Base-by-base conservation (phyloP, 2,113 vertebrate species). In the Percopsis transmontana region DNA sequence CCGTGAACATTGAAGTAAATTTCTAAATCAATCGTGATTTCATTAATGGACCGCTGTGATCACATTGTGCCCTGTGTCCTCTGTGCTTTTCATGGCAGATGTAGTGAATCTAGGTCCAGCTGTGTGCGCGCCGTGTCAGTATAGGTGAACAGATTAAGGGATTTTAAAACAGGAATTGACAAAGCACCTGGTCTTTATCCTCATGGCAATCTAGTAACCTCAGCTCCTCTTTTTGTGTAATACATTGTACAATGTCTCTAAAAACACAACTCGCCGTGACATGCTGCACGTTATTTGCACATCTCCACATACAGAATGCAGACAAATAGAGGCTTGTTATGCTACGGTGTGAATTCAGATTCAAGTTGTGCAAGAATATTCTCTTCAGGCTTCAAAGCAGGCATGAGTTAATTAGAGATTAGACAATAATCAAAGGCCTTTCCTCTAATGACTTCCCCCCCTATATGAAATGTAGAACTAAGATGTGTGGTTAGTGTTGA, bases 101-200 rank as follows among this genome's bases (percentile, higher is more conserved):
- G 81, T 61, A 75, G 77, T 77, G 71, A 83, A 68, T 83, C 80
- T 73, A 57, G 33, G 33, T 64, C 75, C 80, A 84, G 79, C 76
- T 85, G 80, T 60, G 58, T 71, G 70, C 75, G 53, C 13, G 21
- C 66, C 74, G 62, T 75, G 57, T 76, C 62, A 78, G 59, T 72
- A 77, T 70, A 63, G 38, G 1, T 47, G 58, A 68, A 58, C 87
- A 80, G 87, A 86, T 84, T 87, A 87, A 73, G 76, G 54, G 81
- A 86, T 81, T 87, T 90, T 76, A 72, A 80, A 76, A 85, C 48
- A 76, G 71, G 72, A 84, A 82, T 67, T 80, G 70, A 76, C 68
- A 75, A 74, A 87, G 73, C 77, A 89, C 87, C 87, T 87, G 75
- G 6, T 78, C 85, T 87, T 81, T 83, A 80, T 85, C 68, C 77